Conservation (phyloP, 2,113 vertebrate genomes). For the Anguilla rostrata region DNA sequence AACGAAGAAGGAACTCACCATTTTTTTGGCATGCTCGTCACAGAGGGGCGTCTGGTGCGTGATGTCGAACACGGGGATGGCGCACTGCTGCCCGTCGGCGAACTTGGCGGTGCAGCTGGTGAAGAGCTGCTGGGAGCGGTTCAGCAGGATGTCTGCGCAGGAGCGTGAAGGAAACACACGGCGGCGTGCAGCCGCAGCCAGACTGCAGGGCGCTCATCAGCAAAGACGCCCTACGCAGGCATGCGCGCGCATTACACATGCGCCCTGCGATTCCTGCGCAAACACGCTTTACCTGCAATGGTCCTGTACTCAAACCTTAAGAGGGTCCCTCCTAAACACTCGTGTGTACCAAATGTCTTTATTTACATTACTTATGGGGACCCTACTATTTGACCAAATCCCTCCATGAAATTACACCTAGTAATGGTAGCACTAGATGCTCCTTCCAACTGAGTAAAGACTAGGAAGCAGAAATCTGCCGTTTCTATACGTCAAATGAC, state of each 20-base stretch:
- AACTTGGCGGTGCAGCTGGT: slow-evolving; percentile 98
- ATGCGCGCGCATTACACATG: too few species aligned
- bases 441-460: too few species aligned
- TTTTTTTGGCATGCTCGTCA: slow-evolving; percentile 99
- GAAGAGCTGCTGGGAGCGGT: slow-evolving; percentile 97
- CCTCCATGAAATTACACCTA: too few species aligned
- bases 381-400: too few species aligned
- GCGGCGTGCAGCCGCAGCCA: background rate
- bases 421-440: too few species aligned
- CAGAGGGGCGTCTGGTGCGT: slow-evolving; percentile 98
- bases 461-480: too few species aligned
- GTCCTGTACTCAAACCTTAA: background rate
- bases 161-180: slow-evolving; percentile 71
- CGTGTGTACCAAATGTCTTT: background rate
- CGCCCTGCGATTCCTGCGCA: background rate
- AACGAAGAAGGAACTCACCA: slow-evolving; percentile 72
- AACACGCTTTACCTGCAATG: background rate
- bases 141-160: slow-evolving; percentile 90
- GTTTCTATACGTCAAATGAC: too few species aligned
- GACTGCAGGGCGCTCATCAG: too few species aligned
- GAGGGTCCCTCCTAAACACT: background rate
- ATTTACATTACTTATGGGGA: too few species aligned
- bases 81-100: slow-evolving; percentile 96
- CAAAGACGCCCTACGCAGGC: too few species aligned
- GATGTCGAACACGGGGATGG: slow-evolving; percentile 97